Percentiles rank a stretch among this genome's conserved stretches.
Conservation (phyloP, 2,888 invertebrate species). For the Scelioninae gen. 2 region DNA sequence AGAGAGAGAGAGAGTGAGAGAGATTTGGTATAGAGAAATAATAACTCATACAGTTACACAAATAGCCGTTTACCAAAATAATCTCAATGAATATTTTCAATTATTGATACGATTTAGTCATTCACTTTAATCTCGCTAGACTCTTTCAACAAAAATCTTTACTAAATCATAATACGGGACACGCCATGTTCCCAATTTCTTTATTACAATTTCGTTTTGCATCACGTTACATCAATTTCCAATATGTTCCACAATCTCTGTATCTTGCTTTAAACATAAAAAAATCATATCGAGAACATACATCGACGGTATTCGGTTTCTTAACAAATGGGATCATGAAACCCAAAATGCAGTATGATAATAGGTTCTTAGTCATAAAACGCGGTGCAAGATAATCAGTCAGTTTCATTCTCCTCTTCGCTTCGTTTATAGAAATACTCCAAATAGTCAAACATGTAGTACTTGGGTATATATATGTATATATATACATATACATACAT, state of each 20-base stretch:
- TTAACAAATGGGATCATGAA: constrained; percentile 34
- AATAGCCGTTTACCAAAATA: constrained; percentile 57
- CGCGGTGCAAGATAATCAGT: constrained; percentile 53
- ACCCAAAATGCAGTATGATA: constrained; percentile 35
- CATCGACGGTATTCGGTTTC: constrained; percentile 24
- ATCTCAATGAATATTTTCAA: constrained; percentile 31
- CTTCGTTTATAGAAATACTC: constrained; percentile 50
- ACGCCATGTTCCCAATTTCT: too few relatives aligned
- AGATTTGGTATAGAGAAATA: constrained; percentile 37
- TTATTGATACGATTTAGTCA: constrained; percentile 6
- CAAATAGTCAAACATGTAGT: constrained; percentile 52
- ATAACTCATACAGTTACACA: constrained; percentile 64
- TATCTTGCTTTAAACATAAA: constrained; percentile 48
- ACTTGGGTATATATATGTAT: too few relatives aligned
- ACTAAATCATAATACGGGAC: constrained; percentile 7
- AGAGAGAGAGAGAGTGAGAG: constrained; percentile 31
- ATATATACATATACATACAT: constrained; percentile 49
- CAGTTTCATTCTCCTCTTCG: constrained; percentile 45
- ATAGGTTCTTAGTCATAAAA: constrained; percentile 34
- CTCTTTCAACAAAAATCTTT: background rate
- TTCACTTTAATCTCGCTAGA: constrained; percentile 2
- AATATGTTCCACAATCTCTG: constrained; percentile 4
- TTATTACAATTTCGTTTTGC: constrained; percentile 19
- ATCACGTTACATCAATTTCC: background rate
- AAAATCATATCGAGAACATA: constrained; percentile 41